phyloP scores from a whole-genome alignment of 2,113 vertebrate genomes.

The Rhea pennata region DNA sequence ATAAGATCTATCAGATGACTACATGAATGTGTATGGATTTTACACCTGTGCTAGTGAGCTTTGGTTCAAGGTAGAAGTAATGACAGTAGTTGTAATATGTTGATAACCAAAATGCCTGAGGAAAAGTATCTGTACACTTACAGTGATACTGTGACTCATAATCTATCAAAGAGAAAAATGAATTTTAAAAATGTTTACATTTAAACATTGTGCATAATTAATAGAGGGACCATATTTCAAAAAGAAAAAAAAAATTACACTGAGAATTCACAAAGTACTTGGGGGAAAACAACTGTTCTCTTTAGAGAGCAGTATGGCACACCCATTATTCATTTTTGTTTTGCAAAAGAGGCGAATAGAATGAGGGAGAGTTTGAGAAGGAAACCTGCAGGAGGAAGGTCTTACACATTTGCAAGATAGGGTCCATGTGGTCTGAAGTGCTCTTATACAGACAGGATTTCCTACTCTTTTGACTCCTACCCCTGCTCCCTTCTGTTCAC shows the following conservation, averaged over 20 bases:
- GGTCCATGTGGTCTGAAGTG: neutral
- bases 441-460: neutral
- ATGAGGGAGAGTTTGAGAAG: neutral
- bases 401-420: neutral
- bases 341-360: neutral
- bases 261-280: neutral
- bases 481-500: neutral
- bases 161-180: neutral
- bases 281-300: neutral
- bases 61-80: neutral
- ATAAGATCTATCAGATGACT: neutral
- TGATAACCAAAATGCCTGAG: neutral
- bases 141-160: neutral
- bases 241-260: neutral
- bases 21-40: neutral
- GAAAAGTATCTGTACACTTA: neutral
- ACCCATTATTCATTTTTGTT: neutral
- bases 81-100: neutral
- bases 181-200: neutral
- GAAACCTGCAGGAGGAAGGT: neutral
- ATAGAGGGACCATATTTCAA: neutral
- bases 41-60: neutral
- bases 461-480: neutral
- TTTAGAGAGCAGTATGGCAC: neutral
- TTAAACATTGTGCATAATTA: neutral